A percentile compares a stretch with the other conserved stretches of the same genome.
phyloP scores from a whole-genome alignment of 2,797 vertebrate genomes.

The Pogoniulus pusillus region DNA sequence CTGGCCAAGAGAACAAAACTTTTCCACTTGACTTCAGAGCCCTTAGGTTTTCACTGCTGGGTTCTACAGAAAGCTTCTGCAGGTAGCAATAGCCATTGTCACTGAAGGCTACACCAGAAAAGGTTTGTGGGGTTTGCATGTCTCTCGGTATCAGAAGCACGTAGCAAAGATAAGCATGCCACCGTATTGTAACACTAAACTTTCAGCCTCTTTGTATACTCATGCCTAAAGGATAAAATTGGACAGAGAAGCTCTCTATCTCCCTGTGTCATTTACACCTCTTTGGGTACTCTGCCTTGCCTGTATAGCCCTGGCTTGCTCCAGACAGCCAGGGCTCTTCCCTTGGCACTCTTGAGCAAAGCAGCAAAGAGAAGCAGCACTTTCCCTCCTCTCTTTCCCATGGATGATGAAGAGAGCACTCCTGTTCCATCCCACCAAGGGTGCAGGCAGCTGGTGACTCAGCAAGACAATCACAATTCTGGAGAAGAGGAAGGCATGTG shows the following conservation, averaged over 20 bases:
- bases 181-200: not conserved
- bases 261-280: not conserved
- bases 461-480: not conserved
- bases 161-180: not conserved
- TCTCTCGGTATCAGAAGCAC: not conserved
- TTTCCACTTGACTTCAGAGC: not conserved
- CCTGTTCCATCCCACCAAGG: not conserved
- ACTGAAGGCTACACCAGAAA: not conserved
- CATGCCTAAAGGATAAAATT: not conserved
- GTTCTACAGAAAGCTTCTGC: not conserved
- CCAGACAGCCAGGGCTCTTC: not conserved
- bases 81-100: not conserved
- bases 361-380: not conserved
- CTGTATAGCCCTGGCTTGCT: fast-evolving
- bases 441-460: not conserved
- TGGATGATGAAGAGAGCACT: fast-evolving
- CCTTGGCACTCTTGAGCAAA: not conserved
- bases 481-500: not conserved
- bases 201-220: not conserved
- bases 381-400: not conserved
- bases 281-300: not conserved
- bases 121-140: not conserved
- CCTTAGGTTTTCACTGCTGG: not conserved
- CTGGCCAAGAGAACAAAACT: not conserved
- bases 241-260: not conserved